phyloP scores from a whole-genome alignment of 2,113 vertebrate species.

The Daboia siamensis region DNA sequence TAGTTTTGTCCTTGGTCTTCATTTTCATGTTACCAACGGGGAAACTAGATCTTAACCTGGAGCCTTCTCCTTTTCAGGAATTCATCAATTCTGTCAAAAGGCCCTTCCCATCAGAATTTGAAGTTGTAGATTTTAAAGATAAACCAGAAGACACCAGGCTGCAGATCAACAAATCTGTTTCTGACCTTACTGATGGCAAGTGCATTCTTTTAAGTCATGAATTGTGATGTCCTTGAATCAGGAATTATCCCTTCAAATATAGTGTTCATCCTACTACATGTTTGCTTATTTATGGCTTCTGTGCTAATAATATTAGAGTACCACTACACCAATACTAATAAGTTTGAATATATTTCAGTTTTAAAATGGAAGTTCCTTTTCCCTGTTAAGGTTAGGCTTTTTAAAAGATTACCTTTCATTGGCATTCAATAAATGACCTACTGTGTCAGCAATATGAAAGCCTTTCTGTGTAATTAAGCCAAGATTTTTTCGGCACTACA shows the following conservation, averaged over 20 bases:
- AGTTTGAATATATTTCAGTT: not conserved
- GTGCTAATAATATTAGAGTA: not conserved
- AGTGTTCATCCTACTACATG: not conserved
- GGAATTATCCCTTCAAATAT: not conserved
- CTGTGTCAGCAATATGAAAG: not conserved
- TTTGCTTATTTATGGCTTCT: not conserved
- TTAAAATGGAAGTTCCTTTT: not conserved
- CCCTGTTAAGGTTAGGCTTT: not conserved
- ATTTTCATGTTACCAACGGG: not conserved
- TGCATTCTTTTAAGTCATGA: constrained; percentile 26
- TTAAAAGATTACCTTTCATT: not conserved
- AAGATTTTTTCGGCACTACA: not conserved
- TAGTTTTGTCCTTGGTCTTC: not conserved
- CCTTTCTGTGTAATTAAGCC: not conserved
- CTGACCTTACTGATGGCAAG: constrained; percentile 74
- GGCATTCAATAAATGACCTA: not conserved
- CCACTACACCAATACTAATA: not conserved
- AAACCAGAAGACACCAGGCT: constrained; percentile 71
- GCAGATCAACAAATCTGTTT: constrained; percentile 75
- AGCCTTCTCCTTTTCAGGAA: constrained; percentile 65
- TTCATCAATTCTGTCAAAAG: constrained; percentile 76
- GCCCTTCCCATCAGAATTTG: constrained; percentile 74
- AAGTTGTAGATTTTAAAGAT: constrained; percentile 76
- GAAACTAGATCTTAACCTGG: not conserved
- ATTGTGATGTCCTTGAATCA: not conserved